Conservation (phyloP, 2,888 invertebrate species). For the Meta bourneti region DNA sequence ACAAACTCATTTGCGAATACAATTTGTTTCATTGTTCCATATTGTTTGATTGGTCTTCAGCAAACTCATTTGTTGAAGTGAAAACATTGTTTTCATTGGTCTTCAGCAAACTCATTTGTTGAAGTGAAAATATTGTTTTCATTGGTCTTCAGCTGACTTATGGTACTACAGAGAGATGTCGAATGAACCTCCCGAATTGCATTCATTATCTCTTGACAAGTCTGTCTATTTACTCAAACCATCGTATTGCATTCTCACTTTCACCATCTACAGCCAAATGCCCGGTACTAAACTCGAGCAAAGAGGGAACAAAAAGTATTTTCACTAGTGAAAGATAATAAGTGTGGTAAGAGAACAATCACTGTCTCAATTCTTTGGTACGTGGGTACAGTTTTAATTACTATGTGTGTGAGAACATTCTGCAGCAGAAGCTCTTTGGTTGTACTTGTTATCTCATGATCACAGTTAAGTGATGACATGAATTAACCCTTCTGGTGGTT, state of each 20-base stretch:
- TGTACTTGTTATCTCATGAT: no score
- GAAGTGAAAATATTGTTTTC: background rate
- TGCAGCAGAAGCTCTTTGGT: no score
- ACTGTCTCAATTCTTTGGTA: constrained; percentile 41
- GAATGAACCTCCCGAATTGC: background rate
- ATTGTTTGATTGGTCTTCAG: no score
- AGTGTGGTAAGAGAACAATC: constrained; percentile 1
- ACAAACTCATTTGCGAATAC: no score
- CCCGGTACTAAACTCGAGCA: background rate
- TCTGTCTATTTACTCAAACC: background rate
- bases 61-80: no score
- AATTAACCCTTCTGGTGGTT: no score
- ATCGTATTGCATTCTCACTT: constrained; percentile 25
- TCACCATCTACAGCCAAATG: background rate
- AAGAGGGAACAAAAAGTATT: constrained; percentile 21
- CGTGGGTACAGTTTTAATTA: background rate
- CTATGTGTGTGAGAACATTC: no score
- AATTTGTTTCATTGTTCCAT: no score
- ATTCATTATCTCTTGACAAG: constrained; percentile 12
- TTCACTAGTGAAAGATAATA: constrained; percentile 30
- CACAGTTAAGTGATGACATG: no score
- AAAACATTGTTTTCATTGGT: no score
- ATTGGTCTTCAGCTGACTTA: background rate
- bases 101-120: background rate
- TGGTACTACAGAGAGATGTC: background rate